phyloP scores from a whole-genome alignment of 2,888 invertebrate species.

The Drosophila neotestacea region DNA sequence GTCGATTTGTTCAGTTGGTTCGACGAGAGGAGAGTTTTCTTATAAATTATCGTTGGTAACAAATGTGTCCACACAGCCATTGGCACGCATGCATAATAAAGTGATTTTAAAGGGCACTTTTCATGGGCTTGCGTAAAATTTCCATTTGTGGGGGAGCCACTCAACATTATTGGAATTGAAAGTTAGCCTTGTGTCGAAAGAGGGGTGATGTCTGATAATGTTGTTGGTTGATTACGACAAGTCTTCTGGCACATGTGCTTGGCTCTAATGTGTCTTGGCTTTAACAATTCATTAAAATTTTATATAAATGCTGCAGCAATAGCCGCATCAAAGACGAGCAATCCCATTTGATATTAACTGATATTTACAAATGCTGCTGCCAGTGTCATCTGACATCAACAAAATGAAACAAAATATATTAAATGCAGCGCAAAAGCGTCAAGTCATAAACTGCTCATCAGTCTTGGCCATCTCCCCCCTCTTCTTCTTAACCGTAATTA shows the following conservation, averaged over 20 bases:
- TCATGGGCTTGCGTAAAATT: slow-evolving; percentile 69
- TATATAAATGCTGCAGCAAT: slow-evolving; percentile 40
- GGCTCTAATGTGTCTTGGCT: slow-evolving; percentile 44
- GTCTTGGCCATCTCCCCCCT: slow-evolving; percentile 58
- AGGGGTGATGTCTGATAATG: slow-evolving; percentile 8
- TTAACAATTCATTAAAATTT: slow-evolving; percentile 58
- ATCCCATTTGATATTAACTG: slow-evolving; percentile 69
- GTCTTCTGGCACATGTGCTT: slow-evolving; percentile 35
- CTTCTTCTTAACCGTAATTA: slow-evolving; percentile 62
- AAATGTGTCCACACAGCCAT: slow-evolving; percentile 75
- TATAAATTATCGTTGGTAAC: slow-evolving; percentile 76
- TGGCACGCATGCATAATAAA: slow-evolving; percentile 81
- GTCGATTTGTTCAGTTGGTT: slow-evolving; percentile 35
- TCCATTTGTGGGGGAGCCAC: slow-evolving; percentile 72
- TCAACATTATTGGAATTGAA: slow-evolving; percentile 80
- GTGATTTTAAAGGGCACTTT: slow-evolving; percentile 78
- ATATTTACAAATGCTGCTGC: slow-evolving; percentile 65
- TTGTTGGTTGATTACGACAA: slow-evolving; percentile 12
- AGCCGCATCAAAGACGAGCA: slow-evolving; percentile 32
- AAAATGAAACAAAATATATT: slow-evolving; percentile 45
- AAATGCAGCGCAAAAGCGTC: slow-evolving; percentile 78
- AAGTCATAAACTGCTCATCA: slow-evolving; percentile 84
- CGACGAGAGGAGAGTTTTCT: slow-evolving; percentile 66
- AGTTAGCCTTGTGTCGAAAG: slow-evolving; percentile 21
- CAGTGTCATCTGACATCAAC: slow-evolving; percentile 35